Evolutionary conservation across 2,797 vertebrate species (phyloP).

Genomic region (Sternarchorhynchus goeldii): DNA sequence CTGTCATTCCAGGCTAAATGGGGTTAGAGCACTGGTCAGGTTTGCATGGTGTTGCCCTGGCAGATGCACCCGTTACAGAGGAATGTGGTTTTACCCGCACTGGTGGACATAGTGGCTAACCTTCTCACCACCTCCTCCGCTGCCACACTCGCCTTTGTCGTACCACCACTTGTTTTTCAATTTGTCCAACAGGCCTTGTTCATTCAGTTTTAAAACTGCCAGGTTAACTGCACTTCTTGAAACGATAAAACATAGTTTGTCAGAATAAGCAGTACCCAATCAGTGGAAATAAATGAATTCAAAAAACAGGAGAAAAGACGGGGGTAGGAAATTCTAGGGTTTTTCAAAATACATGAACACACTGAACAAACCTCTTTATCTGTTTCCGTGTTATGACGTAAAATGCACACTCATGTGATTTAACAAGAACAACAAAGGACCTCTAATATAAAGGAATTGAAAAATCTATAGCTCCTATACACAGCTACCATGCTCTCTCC

Average conservation of each 20-base stretch:
- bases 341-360: constrained; percentile 40
- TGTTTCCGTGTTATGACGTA: constrained; percentile 32
- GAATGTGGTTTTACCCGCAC: constrained; percentile 88
- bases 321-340: constrained; percentile 47
- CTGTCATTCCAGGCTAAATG: constrained; percentile 32
- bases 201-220: constrained; percentile 99
- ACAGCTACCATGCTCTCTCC: constrained; percentile 12
- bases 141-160: constrained; percentile 99
- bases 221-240: constrained; percentile 99
- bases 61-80: constrained; percentile 89
- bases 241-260: constrained; percentile 68
- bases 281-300: constrained; percentile 46
- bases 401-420: constrained; percentile 44
- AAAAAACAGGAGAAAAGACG: constrained; percentile 1
- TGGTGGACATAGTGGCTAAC: constrained; percentile 93
- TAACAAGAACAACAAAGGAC: constrained; percentile 43
- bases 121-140: constrained; percentile 99
- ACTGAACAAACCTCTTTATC: constrained; percentile 55
- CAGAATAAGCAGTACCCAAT: constrained; percentile 58
- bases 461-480: constrained; percentile 48
- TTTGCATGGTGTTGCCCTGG: constrained; percentile 68
- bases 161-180: constrained; percentile 99
- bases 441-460: constrained; percentile 49
- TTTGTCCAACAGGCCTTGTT: constrained; percentile 99
- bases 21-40: constrained; percentile 35